These are phyloP conservation scores for Echinops telfairi DNA, from an alignment of 2,113 vertebrate genomes.

Conservation along the genomic window DNA sequence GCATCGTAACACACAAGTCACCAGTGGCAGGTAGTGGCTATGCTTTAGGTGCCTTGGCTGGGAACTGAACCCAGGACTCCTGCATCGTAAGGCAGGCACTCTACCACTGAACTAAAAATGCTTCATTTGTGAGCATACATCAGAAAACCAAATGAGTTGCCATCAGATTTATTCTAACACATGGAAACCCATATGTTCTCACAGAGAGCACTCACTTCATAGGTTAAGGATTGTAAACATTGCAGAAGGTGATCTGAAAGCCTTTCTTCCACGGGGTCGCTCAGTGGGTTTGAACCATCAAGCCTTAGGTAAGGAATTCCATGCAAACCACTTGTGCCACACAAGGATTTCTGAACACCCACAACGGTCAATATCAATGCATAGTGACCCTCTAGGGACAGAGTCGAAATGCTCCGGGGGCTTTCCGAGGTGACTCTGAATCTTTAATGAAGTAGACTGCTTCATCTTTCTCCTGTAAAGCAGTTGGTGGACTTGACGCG, in stretches of 20 bases:
- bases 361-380: background rate
- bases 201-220: background rate
- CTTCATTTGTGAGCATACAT: background rate
- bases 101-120: background rate
- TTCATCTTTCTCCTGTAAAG: no score
- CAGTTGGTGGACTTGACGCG: no score
- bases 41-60: background rate
- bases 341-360: background rate
- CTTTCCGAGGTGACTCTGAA: no score
- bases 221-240: background rate
- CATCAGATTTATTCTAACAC: background rate
- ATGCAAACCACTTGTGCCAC: background rate
- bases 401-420: no score
- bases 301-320: background rate
- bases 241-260: background rate
- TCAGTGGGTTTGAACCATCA: background rate
- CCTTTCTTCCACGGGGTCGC: background rate
- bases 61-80: background rate
- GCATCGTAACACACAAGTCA: background rate
- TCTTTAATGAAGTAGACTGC: no score
- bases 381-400: background rate
- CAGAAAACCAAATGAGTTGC: background rate
- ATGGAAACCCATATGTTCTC: background rate
- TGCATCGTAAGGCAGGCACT: background rate
- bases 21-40: background rate